Percentiles rank a stretch among this genome's conserved stretches.
Evolutionary conservation across 2,113 vertebrate species (phyloP).

Genomic region (Suricata suricatta): DNA sequence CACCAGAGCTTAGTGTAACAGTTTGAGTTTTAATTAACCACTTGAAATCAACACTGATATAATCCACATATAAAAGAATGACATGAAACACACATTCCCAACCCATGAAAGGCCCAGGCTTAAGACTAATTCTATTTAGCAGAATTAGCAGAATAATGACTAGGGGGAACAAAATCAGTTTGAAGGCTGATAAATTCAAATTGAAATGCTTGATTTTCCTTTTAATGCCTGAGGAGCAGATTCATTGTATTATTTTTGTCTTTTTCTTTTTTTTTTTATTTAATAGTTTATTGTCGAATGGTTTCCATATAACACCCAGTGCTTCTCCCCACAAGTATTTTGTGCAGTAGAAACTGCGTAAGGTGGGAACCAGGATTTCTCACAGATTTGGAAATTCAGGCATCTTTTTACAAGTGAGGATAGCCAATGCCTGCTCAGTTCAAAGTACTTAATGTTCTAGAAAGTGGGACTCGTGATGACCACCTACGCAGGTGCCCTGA

Average conservation of each 20-base stretch:
- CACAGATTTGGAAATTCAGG: neutral
- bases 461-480: neutral
- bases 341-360: neutral
- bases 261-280: too few species aligned
- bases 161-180: neutral
- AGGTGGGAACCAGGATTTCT: neutral
- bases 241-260: neutral
- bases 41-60: conserved; percentile 18
- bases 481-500: neutral
- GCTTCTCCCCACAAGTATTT: neutral
- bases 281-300: too few species aligned
- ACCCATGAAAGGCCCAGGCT: neutral
- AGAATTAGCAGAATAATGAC: conserved; percentile 41
- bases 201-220: neutral
- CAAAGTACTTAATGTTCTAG: neutral
- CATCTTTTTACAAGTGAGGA: neutral
- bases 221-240: neutral
- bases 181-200: neutral
- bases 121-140: conserved; percentile 50
- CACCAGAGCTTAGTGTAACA: neutral
- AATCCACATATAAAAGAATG: conserved; percentile 44
- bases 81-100: conserved; percentile 7
- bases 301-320: too few species aligned
- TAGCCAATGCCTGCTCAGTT: neutral
- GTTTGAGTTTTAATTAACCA: conserved; percentile 49